Conservation (phyloP, 2,888 invertebrate genomes). For the Macrosiphum euphorbiae region DNA sequence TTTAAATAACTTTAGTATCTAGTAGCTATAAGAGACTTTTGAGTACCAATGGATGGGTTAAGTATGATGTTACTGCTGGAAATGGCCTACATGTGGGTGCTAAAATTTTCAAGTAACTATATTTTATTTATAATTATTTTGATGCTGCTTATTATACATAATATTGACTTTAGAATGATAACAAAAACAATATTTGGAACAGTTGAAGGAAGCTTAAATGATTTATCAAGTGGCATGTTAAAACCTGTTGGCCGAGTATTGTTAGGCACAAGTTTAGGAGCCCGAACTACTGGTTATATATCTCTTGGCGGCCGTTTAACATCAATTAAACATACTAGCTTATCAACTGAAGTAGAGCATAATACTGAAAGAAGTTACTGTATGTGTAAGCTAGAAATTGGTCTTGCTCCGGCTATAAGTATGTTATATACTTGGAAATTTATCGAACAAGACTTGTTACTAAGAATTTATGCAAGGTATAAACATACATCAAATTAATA, state of each 20-base stretch:
- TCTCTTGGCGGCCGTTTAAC: slow-evolving; percentile 59
- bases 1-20: slow-evolving; percentile 75
- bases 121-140: not conserved
- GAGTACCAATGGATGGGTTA: slow-evolving; percentile 89
- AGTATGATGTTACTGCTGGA: slow-evolving; percentile 87
- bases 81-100: slow-evolving; percentile 85
- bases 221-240: slow-evolving; percentile 47
- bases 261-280: slow-evolving; percentile 61
- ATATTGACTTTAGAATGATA: slow-evolving; percentile 77
- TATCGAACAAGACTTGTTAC: slow-evolving; percentile 82
- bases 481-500: slow-evolving; percentile 69
- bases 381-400: slow-evolving; percentile 70
- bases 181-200: slow-evolving; percentile 82
- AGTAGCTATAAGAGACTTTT: slow-evolving; percentile 78
- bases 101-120: slow-evolving; percentile 71
- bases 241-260: slow-evolving; percentile 55
- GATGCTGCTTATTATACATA: not conserved
- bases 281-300: slow-evolving; percentile 54
- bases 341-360: slow-evolving; percentile 61
- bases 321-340: slow-evolving; percentile 55
- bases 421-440: slow-evolving; percentile 85
- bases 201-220: slow-evolving; percentile 69
- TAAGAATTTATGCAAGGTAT: slow-evolving; percentile 85
- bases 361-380: slow-evolving; percentile 63
- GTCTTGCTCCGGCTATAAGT: slow-evolving; percentile 80